Base-by-base conservation (phyloP, 1,140 invertebrate species). In the Doryteuthis pealeii region DNA sequence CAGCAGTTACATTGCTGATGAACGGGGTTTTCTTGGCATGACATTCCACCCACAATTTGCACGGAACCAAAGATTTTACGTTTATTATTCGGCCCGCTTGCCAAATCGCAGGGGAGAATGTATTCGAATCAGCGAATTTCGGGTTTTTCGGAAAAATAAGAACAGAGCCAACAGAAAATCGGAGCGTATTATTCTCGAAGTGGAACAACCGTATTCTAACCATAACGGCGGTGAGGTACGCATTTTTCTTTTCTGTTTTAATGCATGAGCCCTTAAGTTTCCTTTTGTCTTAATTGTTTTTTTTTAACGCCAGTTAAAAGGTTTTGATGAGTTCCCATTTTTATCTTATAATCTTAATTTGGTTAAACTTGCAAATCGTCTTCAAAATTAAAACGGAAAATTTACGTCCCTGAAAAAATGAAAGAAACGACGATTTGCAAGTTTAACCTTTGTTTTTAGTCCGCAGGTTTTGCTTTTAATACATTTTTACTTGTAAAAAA, bases 141-240 rank as follows among this genome's bases (percentile, higher is more conserved):
- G 54, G n/a, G 80, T 82, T 26, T 73, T 49, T 1, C 15, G 32
- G 10, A n/a, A 62, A 14, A 67, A 85, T 71, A 74, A 76, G 22
- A 79, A 86, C 70, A 62, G 66, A 45, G 82, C 77, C 0, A 79
- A 86, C 70, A 10, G 14, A 1, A 65, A 26, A 14, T 81, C 78
- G 5, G 83, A 85, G 68, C 76, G 79, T 67, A 70, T 82, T 33
- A 26, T 87, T 1, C 33, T 87, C 30, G 82, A 85, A 73, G 77
- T 87, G 30, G 26, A 77, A 12, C 74, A 87, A 72, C 85, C 86
- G 6, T 85, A 77, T 65, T 78, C 79, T 69, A 86, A 86, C 67
- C 86, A 87, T 73, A 87, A 87, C 74, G 85, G 85, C 18, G 86
- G 86, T 32, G 84, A 86, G 83, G 86, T 87, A 74, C 74, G 78